Evolutionary conservation across 2,113 vertebrate genomes (phyloP).

Genomic region (Arizona elegans): DNA sequence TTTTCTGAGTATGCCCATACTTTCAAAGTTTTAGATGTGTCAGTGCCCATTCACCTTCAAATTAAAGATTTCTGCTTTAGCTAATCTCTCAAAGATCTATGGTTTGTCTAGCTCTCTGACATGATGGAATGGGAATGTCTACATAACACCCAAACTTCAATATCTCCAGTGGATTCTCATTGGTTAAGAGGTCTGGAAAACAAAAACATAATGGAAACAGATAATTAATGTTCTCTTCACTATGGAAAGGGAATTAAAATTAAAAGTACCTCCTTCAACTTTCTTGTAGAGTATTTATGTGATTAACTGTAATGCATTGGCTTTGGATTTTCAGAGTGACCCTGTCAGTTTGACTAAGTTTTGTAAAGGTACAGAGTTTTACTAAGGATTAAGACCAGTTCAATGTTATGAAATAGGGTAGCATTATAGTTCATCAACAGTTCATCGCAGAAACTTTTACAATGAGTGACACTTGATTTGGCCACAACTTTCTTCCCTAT

Average conservation of each 20-base stretch:
- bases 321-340: neutral
- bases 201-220: neutral
- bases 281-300: neutral
- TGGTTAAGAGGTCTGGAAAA: neutral
- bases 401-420: neutral
- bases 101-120: neutral
- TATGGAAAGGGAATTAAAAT: neutral
- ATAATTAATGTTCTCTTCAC: neutral
- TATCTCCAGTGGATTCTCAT: neutral
- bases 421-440: neutral
- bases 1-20: neutral
- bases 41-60: neutral
- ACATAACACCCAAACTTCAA: neutral
- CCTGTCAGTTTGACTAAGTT: neutral
- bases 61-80: neutral
- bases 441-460: neutral
- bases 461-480: neutral
- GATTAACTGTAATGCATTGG: neutral
- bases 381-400: neutral
- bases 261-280: neutral
- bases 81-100: neutral
- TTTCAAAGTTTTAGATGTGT: neutral
- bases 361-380: neutral
- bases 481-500: neutral
- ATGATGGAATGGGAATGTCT: neutral